Evolutionary conservation across 2,113 vertebrate genomes (phyloP), one percentile per base, ranked within the genome.

Genomic region (Raja brachyura): DNA sequence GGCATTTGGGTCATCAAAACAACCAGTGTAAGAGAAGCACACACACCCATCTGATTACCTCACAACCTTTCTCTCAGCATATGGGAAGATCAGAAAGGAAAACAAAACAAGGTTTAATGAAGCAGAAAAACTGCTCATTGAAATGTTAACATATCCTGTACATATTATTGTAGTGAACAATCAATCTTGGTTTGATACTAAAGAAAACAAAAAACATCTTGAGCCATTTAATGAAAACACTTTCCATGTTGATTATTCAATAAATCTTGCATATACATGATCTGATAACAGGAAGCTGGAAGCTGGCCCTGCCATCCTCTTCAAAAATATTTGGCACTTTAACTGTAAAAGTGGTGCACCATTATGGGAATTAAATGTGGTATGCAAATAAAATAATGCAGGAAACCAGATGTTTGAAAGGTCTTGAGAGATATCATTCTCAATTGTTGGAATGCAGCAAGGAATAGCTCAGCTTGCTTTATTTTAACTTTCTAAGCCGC

Each of bases 371-470:
- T 63, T 18, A 31, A 86, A 61, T 59, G 28, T 63, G 63, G 63
- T 61, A 61, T 4, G 61, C 13, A 31, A 86, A 28, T 63, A 28
- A 86, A 28, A 31, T 4, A 63, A 86, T 61, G 61, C 5, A 31
- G 33, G 78, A 56, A 56, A 28, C 28, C 83, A 86, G 83, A 61
- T 86, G 56, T 86, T 86, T 86, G 56, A n/a, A 86, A 63, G 25
- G 56, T 6, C 83, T 86, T 63, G 28, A 86, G 83, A 56, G 25
- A 86, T n/a, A 63, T 31, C 8, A 48, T 18, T 6, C 59, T 83
- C 79, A 59, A 28, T 25, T 83, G 79, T 10, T 59, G 20, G 56
- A 59, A 2, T 25, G 61, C 56, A 86, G 61, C 14, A 59, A 61
- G 59, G 59, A 86, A 86, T 13, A 86, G 25, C 83, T 63, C 14